A percentile compares a stretch with the other conserved stretches of the same genome.
Conservation (phyloP, 2,797 vertebrate species). For the Pseudochromis fuscus region DNA sequence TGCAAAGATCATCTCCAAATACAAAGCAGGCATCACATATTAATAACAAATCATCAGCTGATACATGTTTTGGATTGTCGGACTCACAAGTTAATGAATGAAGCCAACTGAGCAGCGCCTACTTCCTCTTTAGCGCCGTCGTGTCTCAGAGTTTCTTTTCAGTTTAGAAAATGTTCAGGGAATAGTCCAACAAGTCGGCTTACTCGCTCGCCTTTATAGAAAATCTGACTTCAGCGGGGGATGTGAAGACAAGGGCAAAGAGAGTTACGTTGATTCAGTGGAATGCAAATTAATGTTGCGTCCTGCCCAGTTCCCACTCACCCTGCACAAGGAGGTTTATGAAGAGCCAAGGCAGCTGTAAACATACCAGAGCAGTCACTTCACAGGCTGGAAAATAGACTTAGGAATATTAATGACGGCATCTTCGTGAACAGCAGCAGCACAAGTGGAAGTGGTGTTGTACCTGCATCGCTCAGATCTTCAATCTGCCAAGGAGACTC, state of each 20-base stretch:
- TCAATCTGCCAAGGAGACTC: constrained; percentile 5
- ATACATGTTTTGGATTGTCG: not conserved
- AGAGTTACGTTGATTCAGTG: constrained; percentile 34
- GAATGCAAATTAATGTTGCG: constrained; percentile 51
- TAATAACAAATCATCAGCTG: not conserved
- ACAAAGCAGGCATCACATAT: constrained; percentile 34
- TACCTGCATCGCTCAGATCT: not conserved
- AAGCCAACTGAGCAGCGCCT: too few relatives aligned
- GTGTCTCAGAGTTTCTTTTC: not conserved
- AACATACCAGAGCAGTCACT: not conserved
- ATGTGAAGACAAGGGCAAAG: constrained; percentile 27
- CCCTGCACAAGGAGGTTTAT: constrained; percentile 38
- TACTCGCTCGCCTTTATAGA: constrained; percentile 1
- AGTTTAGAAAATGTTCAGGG: not conserved
- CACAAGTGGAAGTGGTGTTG: not conserved
- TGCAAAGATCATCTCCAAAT: constrained; percentile 81
- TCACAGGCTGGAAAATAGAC: not conserved
- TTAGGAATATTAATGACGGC: not conserved
- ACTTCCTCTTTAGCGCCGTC: not conserved
- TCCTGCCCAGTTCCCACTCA: constrained; percentile 42
- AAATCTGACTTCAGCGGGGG: constrained; percentile 36
- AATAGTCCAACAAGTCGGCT: constrained; percentile 2
- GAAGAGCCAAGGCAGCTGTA: constrained; percentile 38
- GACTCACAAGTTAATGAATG: not conserved
- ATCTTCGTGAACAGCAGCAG: not conserved